phyloP scores from a whole-genome alignment of 2,113 vertebrate species.

The Crotalus helleri region DNA sequence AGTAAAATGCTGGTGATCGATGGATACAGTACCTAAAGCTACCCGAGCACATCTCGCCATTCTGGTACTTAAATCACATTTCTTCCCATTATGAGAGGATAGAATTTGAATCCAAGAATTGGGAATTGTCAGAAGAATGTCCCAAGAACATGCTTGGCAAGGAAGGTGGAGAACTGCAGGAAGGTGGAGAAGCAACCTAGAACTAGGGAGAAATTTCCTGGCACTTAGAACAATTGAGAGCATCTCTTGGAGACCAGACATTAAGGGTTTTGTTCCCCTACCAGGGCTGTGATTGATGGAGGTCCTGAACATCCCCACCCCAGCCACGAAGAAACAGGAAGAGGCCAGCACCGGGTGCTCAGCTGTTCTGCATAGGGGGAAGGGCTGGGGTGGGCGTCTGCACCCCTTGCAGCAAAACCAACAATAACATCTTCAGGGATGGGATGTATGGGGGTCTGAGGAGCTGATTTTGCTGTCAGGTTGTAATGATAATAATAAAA shows the following conservation, averaged over 20 bases:
- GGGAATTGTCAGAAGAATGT: neutral
- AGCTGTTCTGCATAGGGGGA: neutral
- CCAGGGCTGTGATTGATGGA: neutral
- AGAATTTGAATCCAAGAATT: neutral
- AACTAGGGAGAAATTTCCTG: too few relatives aligned
- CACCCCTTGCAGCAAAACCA: neutral
- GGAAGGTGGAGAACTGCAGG: too few relatives aligned
- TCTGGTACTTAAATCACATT: neutral
- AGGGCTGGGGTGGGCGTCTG: neutral
- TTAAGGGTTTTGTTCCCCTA: neutral
- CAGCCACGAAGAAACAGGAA: neutral
- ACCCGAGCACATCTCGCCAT: neutral
- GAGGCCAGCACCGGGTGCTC: neutral
- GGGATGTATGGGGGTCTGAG: neutral
- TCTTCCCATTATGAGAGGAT: neutral
- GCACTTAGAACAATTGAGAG: neutral
- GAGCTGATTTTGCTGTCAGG: conserved; percentile 2
- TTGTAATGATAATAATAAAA: neutral
- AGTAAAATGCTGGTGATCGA: neutral
- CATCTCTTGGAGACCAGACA: neutral
- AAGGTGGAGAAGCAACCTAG: too few relatives aligned
- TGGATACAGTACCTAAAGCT: neutral
- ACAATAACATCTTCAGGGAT: neutral
- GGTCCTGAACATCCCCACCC: neutral
- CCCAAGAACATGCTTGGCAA: neutral